Base-by-base conservation (phyloP, 2,888 invertebrate species). In the Erannis defoliaria region DNA sequence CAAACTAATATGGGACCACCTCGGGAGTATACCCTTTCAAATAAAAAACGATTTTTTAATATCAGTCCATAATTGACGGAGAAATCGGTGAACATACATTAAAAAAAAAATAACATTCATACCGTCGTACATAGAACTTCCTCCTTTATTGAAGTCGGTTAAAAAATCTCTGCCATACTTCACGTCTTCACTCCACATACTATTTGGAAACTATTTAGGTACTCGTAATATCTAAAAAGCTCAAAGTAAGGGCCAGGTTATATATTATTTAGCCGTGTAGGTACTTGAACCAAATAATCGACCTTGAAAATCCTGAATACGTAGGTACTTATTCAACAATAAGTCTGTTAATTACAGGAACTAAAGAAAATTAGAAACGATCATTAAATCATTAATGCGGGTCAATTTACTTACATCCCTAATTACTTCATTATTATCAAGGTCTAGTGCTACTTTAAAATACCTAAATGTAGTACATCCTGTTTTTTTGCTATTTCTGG, bases 291-390 rank as follows among this genome's bases (percentile, higher is more conserved):
- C 10, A 9, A 19, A 40, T 19, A 21, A 21, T 4, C 12, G 23
- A 26, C 43, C 43, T 43, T 43, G 43, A 2, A n/a, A n/a, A 26
- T 43, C 43, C 14, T 26, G n/a, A 21, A 43, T 23, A 42, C 10
- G 31, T 12, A 21, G 5, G 1, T 12, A 23, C 16, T 5, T 9
- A 40, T 19, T 18, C n/a, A 5, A 38, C 9, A 38, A 38, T 18
- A 38, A 42, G n/a, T 5, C 18, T 14, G 23, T 18, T 43, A 43
- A 26, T 43, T 26, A 43, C 14, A 43, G 43, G 23, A 26, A 43
- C 23, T 9, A 26, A 43, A 43, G 43, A 43, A 43, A 14, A 43
- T 14, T 43, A 1, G n/a, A 26, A 26, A 12, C 1, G 9, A 40
- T 19, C 14, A 26, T 43, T 43, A 26, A 23, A 23, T 0, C 19